Base-by-base conservation (phyloP, 1,140 invertebrate species). In the Caenorhabditis briggsae region DNA sequence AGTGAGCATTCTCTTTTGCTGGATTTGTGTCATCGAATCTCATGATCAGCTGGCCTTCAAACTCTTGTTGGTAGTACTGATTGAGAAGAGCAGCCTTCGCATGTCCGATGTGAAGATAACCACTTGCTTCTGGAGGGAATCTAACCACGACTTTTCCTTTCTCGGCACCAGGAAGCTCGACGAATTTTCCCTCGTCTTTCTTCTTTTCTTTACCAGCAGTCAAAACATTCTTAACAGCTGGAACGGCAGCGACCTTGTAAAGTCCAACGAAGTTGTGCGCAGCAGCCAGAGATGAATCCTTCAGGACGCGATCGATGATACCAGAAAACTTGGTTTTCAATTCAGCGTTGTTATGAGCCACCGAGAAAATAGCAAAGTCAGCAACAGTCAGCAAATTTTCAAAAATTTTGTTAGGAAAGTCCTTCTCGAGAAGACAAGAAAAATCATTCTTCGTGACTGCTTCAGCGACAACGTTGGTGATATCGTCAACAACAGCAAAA, bases 21-120 rank as follows among this genome's bases (percentile, higher is more conserved):
- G 98, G 98, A 94, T 99, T 99, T 9, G 98, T 99, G 92, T 99
- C 98, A 94, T 99, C 98, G 94, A 99, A 99, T 90, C 98, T 94
- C 96, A 99, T 97, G 82, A 99, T 96, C 0, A 99, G 94, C 92
- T 96, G 96, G 0, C 98, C 86, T 91, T 98, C 94, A 93, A 98
- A 99, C 18, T 94, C 94, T 91, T 96, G 94, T 87, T 98, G 96
- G 92, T 99, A 99, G 93, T 99, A 96, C 91, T 99, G 97, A 94
- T 99, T 99, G 2, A 99, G 94, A 1, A 99, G 94, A 46, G 98
- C 98, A 70, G 98, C 98, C 94, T 99, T 99, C 0, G 98, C 98
- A 94, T 99, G 98, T 18, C 98, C 98, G 93, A 99, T 97, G 92
- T 99, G 98, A 23, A 99, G 93, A 16, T 94, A 96, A 93, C 97